Base-by-base conservation (phyloP, 1,140 invertebrate species). In the Drosophila funebris region DNA sequence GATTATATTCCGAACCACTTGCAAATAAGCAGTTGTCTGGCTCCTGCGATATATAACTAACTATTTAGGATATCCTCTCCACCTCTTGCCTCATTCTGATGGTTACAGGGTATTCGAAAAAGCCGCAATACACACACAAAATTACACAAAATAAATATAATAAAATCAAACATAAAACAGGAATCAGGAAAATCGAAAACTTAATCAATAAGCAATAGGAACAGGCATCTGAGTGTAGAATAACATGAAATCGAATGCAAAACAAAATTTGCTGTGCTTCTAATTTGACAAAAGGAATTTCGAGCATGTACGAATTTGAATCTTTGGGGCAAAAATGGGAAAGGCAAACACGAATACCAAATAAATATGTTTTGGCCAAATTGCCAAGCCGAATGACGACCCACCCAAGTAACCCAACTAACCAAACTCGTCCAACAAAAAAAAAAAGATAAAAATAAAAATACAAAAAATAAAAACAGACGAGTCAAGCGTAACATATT, bases 401-500 rank as follows among this genome's bases (percentile, higher is more conserved):
- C 20, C 29, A 69, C 13, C 53, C 33, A 66, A 41, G 39, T 36
- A 56, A 54, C 46, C 46, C 39, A 71, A 72, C 67, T 71, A 53
- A 68, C 31, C n/a, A 9, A 29, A 16, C 16, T 33, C 48, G 33
- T 13, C 13, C 66, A 20, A 54, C 31, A 63, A 33, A 44, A 33
- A 24, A 73, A 41, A 33, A 43, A 52, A n/a, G n/a, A n/a, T n/a
- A n/a, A n/a, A n/a, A n/a, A n/a, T n/a, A n/a, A n/a, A n/a, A n/a
- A n/a, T n/a, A 69, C 4, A 44, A 24, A 13, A 31, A 52, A 20
- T 39, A 37, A 68, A 79, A 72, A 87, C 73, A 69, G 73, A 79
- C 78, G 66, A 88, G 68, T 88, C 79, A 79, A 78, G 84, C 83
- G 83, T 88, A 88, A 88, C 83, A 88, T 88, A 89, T 88, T 89